phyloP scores from a whole-genome alignment of 2,113 vertebrate genomes.

The Protobothrops mucrosquamatus region DNA sequence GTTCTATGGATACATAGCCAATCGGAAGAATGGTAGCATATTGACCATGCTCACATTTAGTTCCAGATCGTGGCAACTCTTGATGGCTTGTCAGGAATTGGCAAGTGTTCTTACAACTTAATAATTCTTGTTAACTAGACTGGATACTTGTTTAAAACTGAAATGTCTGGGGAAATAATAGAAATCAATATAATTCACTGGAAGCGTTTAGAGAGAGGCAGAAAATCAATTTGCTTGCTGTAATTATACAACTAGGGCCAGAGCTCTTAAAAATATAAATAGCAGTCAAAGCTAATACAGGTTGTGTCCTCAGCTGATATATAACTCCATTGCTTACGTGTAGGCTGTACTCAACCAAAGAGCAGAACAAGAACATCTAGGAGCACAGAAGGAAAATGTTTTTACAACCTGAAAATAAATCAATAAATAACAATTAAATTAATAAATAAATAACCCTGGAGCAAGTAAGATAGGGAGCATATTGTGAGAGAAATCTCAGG shows the following conservation, averaged over 20 bases:
- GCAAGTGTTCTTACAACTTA: not conserved
- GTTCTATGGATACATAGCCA: no score
- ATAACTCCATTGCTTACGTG: not conserved
- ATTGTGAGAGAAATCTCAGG: not conserved
- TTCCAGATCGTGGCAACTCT: not conserved
- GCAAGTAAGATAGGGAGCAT: not conserved
- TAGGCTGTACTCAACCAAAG: not conserved
- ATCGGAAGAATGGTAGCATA: not conserved
- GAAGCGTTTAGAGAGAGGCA: not conserved
- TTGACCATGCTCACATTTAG: not conserved
- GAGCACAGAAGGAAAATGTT: not conserved
- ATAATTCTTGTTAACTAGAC: not conserved
- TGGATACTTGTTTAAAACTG: not conserved
- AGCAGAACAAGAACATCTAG: not conserved
- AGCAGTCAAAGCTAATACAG: constrained; percentile 8
- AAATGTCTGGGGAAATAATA: constrained; percentile 6
- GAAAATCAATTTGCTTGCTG: constrained; percentile 25
- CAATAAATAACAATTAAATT: not conserved
- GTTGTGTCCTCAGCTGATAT: not conserved
- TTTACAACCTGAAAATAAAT: not conserved
- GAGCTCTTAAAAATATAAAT: constrained; percentile 22
- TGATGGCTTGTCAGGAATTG: not conserved
- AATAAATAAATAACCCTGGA: not conserved
- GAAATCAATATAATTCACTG: not conserved
- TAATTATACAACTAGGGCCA: constrained; percentile 19